Percentiles rank a stretch among this genome's conserved stretches.
Conservation (phyloP, 2,113 vertebrate genomes). For the Aleadryas rufinucha region DNA sequence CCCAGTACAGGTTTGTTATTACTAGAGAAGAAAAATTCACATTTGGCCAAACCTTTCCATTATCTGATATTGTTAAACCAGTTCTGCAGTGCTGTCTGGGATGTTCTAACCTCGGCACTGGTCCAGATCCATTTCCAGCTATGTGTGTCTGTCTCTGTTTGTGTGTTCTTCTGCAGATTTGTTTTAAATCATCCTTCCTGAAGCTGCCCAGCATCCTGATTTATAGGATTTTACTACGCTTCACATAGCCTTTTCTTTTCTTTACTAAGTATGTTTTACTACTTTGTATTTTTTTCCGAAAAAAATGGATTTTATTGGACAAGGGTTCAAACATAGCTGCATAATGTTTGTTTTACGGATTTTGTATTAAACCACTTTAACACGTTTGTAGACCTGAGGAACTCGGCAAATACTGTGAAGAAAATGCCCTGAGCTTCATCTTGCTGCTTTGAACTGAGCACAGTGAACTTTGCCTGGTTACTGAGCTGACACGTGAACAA, state of each 20-base stretch:
- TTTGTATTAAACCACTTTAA: conserved; percentile 56
- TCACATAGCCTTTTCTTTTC: conserved; percentile 34
- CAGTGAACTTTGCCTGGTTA: conserved; percentile 12
- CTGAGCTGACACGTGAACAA: conserved; percentile 38
- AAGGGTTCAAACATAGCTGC: neutral
- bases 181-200: conserved; percentile 14
- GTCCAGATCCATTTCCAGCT: conserved; percentile 16
- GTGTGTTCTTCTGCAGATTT: conserved; percentile 1
- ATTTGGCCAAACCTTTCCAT: conserved; percentile 1
- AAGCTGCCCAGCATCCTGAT: conserved; percentile 5
- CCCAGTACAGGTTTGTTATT: neutral
- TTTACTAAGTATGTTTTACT: conserved; percentile 22
- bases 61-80: neutral
- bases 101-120: neutral
- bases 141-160: neutral
- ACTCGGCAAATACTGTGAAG: neutral
- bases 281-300: conserved; percentile 6
- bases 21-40: neutral
- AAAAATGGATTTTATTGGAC: conserved; percentile 34
- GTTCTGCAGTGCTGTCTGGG: neutral
- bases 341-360: conserved; percentile 5
- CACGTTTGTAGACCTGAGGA: conserved; percentile 35
- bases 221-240: conserved; percentile 32
- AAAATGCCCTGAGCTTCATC: conserved; percentile 11
- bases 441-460: neutral